Conservation (phyloP, 2,113 vertebrate genomes). For the Sialia sialis region DNA sequence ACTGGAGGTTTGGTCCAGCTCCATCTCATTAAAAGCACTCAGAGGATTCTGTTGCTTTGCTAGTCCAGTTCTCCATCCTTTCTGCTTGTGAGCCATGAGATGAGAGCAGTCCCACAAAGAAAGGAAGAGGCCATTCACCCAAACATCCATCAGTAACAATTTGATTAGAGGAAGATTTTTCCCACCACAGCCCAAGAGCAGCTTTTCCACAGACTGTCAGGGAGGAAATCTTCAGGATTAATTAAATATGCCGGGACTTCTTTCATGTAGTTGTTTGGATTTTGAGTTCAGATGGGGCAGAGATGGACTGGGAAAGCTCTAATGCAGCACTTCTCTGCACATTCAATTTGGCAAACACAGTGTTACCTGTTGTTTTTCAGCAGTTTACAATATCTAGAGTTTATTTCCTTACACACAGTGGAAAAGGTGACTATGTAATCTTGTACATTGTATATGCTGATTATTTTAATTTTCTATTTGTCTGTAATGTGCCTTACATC, state of each 20-base stretch:
- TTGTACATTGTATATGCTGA: background rate
- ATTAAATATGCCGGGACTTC: background rate
- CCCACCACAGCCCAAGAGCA: background rate
- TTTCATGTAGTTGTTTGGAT: background rate
- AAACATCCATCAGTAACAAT: background rate
- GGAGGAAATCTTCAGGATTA: conserved; percentile 1
- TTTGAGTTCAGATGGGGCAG: background rate
- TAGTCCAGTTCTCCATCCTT: background rate
- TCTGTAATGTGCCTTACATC: background rate
- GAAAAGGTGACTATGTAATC: background rate
- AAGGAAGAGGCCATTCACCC: conserved; percentile 17
- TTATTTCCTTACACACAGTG: background rate
- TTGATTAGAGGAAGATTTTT: conserved; percentile 15
- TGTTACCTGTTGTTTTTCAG: background rate
- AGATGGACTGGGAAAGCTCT: background rate
- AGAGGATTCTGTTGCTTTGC: background rate
- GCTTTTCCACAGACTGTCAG: background rate
- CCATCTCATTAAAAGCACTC: conserved; percentile 4
- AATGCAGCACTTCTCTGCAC: background rate
- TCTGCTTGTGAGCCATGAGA: background rate
- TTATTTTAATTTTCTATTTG: background rate
- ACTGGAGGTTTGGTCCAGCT: background rate
- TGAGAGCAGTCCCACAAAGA: background rate
- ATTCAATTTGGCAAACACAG: background rate
- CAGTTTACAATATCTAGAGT: background rate